Evolutionary conservation across 2,113 vertebrate species (phyloP).

Genomic region (Neotragus moschatus): DNA sequence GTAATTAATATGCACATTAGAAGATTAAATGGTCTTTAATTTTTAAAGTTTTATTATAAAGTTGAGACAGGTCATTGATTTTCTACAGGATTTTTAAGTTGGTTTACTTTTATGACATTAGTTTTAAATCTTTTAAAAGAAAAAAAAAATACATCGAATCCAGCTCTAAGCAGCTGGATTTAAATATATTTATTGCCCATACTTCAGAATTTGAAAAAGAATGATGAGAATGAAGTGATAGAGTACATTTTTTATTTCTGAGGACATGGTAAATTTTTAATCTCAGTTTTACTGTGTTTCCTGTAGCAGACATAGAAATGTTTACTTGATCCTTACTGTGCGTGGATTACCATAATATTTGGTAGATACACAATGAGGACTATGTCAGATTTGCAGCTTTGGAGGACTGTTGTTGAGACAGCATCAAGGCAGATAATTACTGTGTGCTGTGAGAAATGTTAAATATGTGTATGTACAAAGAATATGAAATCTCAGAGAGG

Average conservation of each 20-base stretch:
- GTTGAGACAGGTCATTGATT: background rate
- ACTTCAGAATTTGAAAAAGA: conserved; percentile 20
- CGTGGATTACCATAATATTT: conserved; percentile 25
- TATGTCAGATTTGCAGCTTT: background rate
- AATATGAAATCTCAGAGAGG: conserved; percentile 30
- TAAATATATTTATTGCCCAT: background rate
- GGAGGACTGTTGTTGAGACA: background rate
- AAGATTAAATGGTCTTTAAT: background rate
- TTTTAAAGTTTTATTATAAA: background rate
- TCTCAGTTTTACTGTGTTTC: background rate
- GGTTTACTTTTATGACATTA: background rate
- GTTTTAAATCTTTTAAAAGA: conserved; percentile 6
- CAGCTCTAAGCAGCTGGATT: background rate
- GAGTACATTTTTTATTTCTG: background rate
- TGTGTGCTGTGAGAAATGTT: conserved; percentile 1
- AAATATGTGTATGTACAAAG: conserved; percentile 23
- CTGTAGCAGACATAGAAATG: background rate
- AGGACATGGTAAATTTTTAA: background rate
- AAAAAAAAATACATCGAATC: background rate
- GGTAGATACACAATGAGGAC: background rate
- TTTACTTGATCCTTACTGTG: background rate
- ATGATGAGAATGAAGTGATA: background rate
- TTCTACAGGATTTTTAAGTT: background rate
- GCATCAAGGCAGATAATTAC: background rate
- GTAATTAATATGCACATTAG: background rate